Base-by-base conservation (phyloP, 2,888 invertebrate genomes). In the Sphinx pinastri region DNA sequence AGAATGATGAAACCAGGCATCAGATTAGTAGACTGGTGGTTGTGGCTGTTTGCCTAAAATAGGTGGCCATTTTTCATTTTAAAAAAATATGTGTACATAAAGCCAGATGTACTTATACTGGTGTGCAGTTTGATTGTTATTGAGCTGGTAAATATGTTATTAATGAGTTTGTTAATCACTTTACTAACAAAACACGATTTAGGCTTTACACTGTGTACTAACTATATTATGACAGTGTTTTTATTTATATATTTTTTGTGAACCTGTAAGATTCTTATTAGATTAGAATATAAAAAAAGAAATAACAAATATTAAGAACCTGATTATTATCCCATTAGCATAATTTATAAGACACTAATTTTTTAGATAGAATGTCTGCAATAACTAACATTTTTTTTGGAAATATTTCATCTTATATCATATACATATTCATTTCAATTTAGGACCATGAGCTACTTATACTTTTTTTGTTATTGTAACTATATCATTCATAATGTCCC, bases 1-100 rank as follows among this genome's bases (percentile, higher is more conserved):
- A 68, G 60, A 71, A 59, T 70, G 71, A 71, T 71, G 71, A 71
- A 70, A 75, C 71, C 74, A 70, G 73, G 74, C 72, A 75, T 74
- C 73, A 70, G 54, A 69, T 67, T 71, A 68, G 60, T 63, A 52
- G 68, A 57, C n/a, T 51, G 47, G 45, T 51, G 52, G 16, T n/a
- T 25, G 57, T 70, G 49, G 55, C 45, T 54, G 49, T 25, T 11
- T 49, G 47, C 45, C 52, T 63, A 63, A 0, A 10, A 13, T 58
- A n/a, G 49, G 8, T 16, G 12, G 45, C 0, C 14, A 7, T 63
- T 38, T 47, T 63, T 49, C 1, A 19, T 49, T 25, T 19, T 63
- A 8, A 7, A 47, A 47, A 60, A 60, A 16, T 19, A 57, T 25
- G 4, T 13, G 4, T 5, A 14, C 51, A 55, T 55, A 19, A 11